Evolutionary conservation across 2,888 invertebrate species (phyloP), one percentile per base, ranked within the genome.

Genomic region (Leptogaster cylindrica): DNA sequence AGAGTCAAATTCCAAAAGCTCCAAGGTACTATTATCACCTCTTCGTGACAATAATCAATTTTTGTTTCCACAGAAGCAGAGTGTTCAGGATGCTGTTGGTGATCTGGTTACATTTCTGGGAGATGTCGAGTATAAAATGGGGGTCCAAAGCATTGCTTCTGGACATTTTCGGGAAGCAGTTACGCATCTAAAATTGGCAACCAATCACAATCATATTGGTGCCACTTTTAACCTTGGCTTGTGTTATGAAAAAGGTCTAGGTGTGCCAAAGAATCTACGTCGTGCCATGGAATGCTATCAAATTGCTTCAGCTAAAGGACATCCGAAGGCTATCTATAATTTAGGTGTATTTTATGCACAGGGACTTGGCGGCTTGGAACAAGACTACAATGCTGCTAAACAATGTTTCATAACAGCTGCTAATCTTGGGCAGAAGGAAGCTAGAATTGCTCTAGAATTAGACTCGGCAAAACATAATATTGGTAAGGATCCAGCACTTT

Each of bases 231-330:
- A 90, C 76, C 80, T 90, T 70, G 90, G 86, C 1, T 75, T 89
- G 25, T 89, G 89, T 75, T 87, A 89, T 77, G 89, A 90, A 77
- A 81, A 83, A 73, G 90, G 89, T 0, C 77, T 87, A 65, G 90
- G 89, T 67, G 86, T 88, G 2, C 76, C 81, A 36, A 80, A 82
- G 69, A 83, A 89, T 81, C 82, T 85, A 69, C 82, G 81, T 76
- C 83, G 89, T 89, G 90, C 90, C 51, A 86, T 85, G 77, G 84
- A 87, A 74, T 83, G 86, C 75, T 90, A 89, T 75, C 81, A 82
- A 69, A 80, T 83, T 67, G 90, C 89, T 39, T 87, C 88, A 14
- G 82, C 85, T 7, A 77, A 83, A 58, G 87, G 88, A 31, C 89
- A 90, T 75, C 82, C 87, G 2, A 84, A 84, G 70, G 89, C 90